phyloP scores from a whole-genome alignment of 1,140 invertebrate genomes.

The Eurosta solidaginis region DNA sequence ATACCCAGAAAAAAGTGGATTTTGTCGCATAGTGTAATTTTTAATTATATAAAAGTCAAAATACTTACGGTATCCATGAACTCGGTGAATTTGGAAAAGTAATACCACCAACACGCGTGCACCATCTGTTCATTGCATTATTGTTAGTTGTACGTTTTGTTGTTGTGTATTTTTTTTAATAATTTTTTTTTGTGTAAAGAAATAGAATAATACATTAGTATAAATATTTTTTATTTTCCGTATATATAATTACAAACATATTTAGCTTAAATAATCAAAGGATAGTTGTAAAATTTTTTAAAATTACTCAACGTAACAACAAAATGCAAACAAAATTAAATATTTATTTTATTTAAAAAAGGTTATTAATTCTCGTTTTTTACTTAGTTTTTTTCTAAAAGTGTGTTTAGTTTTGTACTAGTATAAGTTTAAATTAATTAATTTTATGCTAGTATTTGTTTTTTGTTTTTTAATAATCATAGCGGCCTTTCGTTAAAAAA shows the following conservation, averaged over 20 bases:
- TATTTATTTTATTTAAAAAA: not conserved
- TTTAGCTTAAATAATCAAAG: not conserved
- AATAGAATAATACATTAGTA: constrained; percentile 16
- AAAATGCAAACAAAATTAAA: constrained; percentile 16
- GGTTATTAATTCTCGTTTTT: not conserved
- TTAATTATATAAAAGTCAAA: no score
- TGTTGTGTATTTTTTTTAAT: not conserved
- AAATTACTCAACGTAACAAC: not conserved
- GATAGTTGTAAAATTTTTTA: not conserved
- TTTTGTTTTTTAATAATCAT: not conserved
- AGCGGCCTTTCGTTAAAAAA: not conserved
- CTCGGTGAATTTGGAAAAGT: constrained; percentile 93
- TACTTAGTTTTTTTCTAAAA: not conserved
- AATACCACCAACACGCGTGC: constrained; percentile 94
- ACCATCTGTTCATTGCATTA: constrained; percentile 74
- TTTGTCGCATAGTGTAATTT: no score
- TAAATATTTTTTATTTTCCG: not conserved
- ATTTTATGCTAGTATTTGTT: not conserved
- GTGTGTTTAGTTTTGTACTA: not conserved
- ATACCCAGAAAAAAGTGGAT: no score
- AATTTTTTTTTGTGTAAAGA: not conserved
- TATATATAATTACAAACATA: not conserved
- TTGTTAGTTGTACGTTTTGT: not conserved
- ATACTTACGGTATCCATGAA: constrained; percentile 95
- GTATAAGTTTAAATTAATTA: not conserved